A percentile compares a stretch with the other conserved stretches of the same genome.
These are phyloP conservation scores for Lethrus apterus DNA, from an alignment of 1,140 invertebrate species.

Conservation along the genomic window DNA sequence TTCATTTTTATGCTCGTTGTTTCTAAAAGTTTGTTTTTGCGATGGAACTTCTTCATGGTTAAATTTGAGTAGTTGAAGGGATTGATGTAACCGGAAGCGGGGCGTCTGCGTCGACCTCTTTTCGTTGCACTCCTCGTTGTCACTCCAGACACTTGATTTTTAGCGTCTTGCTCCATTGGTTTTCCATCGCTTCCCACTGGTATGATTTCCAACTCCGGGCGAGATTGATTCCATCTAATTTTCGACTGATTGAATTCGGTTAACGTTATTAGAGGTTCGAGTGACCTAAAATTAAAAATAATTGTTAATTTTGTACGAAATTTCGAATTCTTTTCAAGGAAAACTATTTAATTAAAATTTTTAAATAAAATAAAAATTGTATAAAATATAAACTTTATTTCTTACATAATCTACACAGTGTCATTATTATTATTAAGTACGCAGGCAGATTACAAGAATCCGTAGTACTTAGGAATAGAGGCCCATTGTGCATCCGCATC, in stretches of 20 bases:
- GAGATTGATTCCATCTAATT: conserved; percentile 5
- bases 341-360: too few relatives aligned
- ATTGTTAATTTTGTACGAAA: too few relatives aligned
- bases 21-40: conserved; percentile 1
- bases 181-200: conserved; percentile 1
- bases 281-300: conserved; percentile 4
- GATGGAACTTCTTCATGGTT: not conserved
- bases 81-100: conserved; percentile 5
- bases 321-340: too few relatives aligned
- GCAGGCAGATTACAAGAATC: too few relatives aligned
- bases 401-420: too few relatives aligned
- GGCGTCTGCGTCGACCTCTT: not conserved
- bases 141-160: too few relatives aligned
- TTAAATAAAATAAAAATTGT: too few relatives aligned
- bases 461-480: too few relatives aligned
- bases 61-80: conserved; percentile 6
- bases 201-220: conserved; percentile 5
- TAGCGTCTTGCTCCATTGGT: not conserved
- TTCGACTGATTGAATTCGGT: not conserved
- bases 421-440: too few relatives aligned
- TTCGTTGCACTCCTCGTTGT: not conserved
- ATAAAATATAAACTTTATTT: too few relatives aligned
- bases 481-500: too few relatives aligned
- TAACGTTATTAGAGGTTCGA: conserved; percentile 6
- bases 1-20: not conserved